These are phyloP conservation scores for Eremobia ochroleuca DNA, from an alignment of 2,888 invertebrate genomes.

Conservation along the genomic window DNA sequence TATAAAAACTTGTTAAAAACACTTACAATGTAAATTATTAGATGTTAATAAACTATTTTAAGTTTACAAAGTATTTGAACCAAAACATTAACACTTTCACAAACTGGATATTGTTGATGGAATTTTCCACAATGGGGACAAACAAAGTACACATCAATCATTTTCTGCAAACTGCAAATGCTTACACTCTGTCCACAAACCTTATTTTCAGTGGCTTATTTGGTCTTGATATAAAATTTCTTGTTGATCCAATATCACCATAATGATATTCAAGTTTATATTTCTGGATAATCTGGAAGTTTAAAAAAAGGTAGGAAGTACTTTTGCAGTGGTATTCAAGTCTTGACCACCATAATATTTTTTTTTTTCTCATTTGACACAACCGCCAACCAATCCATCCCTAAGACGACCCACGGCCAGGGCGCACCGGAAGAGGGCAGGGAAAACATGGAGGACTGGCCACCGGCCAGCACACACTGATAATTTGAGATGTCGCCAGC, in stretches of 20 bases:
- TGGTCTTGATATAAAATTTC: conserved; percentile 91
- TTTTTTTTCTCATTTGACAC: too few species aligned
- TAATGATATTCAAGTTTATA: conserved; percentile 93
- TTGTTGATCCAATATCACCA: conserved; percentile 91
- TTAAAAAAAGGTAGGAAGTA: not conserved
- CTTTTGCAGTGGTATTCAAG: not conserved
- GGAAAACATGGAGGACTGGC: not conserved
- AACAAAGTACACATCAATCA: not conserved
- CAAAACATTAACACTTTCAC: conserved; percentile 46
- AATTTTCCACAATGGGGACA: conserved; percentile 7
- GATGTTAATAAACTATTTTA: conserved; percentile 59
- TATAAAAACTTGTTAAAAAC: conserved; percentile 47
- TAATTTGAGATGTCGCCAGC: not conserved
- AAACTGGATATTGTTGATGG: conserved; percentile 24
- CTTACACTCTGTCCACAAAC: conserved; percentile 90
- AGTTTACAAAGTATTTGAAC: conserved; percentile 59
- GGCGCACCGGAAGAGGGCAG: not conserved
- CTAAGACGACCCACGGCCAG: too few species aligned
- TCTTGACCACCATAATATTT: not conserved
- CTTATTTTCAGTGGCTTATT: conserved; percentile 92
- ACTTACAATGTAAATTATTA: conserved; percentile 61
- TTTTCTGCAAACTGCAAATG: not conserved
- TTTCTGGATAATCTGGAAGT: conserved; percentile 90
- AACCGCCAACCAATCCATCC: too few species aligned
- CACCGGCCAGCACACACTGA: not conserved